Evolutionary conservation across 2,797 vertebrate genomes (phyloP).

Genomic region (Protonibea diacanthus): DNA sequence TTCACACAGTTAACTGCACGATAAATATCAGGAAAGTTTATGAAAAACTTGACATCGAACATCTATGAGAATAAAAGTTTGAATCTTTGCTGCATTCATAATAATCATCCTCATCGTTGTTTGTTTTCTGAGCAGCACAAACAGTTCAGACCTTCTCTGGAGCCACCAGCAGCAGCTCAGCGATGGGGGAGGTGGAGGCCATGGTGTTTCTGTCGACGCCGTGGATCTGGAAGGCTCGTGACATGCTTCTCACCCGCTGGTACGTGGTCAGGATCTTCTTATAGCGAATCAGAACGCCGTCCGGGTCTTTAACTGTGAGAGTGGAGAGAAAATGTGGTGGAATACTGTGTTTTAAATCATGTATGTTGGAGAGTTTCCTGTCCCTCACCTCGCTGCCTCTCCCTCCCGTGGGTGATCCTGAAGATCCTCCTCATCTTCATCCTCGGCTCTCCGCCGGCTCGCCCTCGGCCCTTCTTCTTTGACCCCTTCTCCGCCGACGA

Average conservation of each 20-base stretch:
- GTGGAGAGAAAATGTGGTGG: not conserved
- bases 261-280: constrained; percentile 94
- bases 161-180: constrained; percentile 91
- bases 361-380: not conserved
- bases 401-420: constrained; percentile 76
- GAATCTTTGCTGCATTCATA: too few relatives aligned
- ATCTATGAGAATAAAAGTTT: too few relatives aligned
- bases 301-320: constrained; percentile 89
- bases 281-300: constrained; percentile 92
- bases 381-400: constrained; percentile 74
- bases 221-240: constrained; percentile 91
- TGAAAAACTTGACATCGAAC: too few relatives aligned
- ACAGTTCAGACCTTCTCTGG: constrained; percentile 86
- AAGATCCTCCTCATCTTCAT: constrained; percentile 87
- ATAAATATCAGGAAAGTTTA: too few relatives aligned
- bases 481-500: constrained; percentile 67
- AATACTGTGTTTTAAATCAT: too few relatives aligned
- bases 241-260: constrained; percentile 94
- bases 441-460: constrained; percentile 68
- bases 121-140: not conserved
- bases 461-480: constrained; percentile 69
- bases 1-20: too few relatives aligned
- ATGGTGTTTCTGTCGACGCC: constrained; percentile 93
- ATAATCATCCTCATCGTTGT: too few relatives aligned
- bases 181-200: constrained; percentile 93